These are phyloP conservation scores for Heterocephalus glaber DNA, from an alignment of 2,113 vertebrate species.

Conservation along the genomic window DNA sequence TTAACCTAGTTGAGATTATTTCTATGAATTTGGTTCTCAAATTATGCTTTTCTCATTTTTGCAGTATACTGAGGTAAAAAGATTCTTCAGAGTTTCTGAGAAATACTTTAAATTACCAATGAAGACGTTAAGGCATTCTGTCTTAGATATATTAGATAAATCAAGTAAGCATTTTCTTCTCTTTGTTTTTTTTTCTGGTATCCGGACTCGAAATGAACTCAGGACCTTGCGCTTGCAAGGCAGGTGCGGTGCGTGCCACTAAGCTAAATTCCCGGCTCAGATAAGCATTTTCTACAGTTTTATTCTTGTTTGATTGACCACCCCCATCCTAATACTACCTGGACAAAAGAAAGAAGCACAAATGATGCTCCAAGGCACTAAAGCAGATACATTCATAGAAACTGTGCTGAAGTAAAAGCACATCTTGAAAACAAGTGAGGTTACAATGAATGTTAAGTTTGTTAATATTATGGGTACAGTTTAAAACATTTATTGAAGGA, in stretches of 20 bases:
- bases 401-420: background rate
- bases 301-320: background rate
- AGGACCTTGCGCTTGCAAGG: too few species aligned
- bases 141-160: background rate
- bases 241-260: too few species aligned
- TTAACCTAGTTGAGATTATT: background rate
- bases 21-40: background rate
- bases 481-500: background rate
- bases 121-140: background rate
- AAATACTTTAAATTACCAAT: background rate
- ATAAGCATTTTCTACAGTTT: background rate
- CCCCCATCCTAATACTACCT: background rate
- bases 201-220: too few species aligned
- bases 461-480: background rate
- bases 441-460: background rate
- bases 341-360: background rate
- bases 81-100: background rate
- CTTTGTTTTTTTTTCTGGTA: too few species aligned
- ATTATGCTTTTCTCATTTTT: background rate
- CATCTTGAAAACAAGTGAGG: background rate
- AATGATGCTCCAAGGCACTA: background rate
- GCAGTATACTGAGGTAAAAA: background rate
- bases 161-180: background rate
- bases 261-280: too few species aligned
- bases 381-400: background rate